phyloP scores from a whole-genome alignment of 2,797 vertebrate genomes.

The Rhynchonycteris naso region DNA sequence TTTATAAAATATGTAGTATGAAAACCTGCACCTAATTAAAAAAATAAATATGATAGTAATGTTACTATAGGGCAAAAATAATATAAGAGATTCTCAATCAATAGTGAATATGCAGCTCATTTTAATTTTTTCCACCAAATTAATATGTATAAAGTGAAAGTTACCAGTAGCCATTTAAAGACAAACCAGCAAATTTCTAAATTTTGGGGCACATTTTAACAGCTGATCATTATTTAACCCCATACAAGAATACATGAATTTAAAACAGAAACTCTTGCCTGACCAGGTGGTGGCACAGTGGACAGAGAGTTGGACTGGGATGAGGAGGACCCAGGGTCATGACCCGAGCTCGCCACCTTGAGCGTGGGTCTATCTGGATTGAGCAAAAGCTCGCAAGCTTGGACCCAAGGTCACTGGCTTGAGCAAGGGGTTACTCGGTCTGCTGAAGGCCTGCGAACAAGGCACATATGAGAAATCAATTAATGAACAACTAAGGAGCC shows the following conservation, averaged over 20 bases:
- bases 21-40: not conserved
- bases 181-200: not conserved
- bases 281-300: no score
- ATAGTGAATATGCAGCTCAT: not conserved
- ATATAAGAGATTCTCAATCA: not conserved
- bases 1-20: no score
- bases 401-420: no score
- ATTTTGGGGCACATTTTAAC: not conserved
- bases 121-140: not conserved
- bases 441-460: no score
- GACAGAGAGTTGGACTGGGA: no score
- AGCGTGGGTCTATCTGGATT: no score
- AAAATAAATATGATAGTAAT: not conserved
- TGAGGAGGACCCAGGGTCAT: no score
- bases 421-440: no score
- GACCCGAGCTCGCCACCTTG: no score
- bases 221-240: not conserved
- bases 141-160: not conserved
- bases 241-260: not conserved
- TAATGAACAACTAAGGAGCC: no score
- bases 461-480: no score
- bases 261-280: not conserved
- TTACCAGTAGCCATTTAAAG: not conserved
- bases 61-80: not conserved
- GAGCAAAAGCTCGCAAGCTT: no score